Percentiles rank a stretch among this genome's conserved stretches.
These are phyloP conservation scores for Melolontha melolontha DNA, from an alignment of 2,888 invertebrate genomes.

Conservation along the genomic window DNA sequence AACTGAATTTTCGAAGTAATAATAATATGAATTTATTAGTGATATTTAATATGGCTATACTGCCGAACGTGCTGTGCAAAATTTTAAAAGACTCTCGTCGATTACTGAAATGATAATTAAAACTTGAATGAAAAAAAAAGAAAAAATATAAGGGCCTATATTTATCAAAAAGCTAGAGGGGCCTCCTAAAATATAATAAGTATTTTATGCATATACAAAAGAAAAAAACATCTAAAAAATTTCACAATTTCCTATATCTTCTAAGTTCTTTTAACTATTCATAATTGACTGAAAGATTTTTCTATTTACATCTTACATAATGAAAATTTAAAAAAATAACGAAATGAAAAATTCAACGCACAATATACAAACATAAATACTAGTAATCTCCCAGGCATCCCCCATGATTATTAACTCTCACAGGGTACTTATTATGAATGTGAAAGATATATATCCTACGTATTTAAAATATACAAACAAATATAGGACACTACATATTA, in stretches of 20 bases:
- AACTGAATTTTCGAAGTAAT: constrained; percentile 7
- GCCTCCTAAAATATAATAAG: constrained; percentile 32
- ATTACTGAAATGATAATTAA: constrained; percentile 17
- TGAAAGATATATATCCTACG: no score
- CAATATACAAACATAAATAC: no score
- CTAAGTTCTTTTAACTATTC: no score
- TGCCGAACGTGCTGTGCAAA: constrained; percentile 52
- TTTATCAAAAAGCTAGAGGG: constrained; percentile 17
- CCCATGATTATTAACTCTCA: no score
- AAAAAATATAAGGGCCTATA: constrained; percentile 42
- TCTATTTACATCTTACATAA: no score
- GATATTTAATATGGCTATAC: constrained; percentile 49
- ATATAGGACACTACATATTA: no score
- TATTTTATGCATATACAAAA: constrained; percentile 1
- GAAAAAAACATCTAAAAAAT: constrained; percentile 1
- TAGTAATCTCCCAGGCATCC: no score
- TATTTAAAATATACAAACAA: no score
- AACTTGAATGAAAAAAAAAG: constrained; percentile 32
- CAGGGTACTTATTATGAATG: no score
- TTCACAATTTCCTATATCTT: constrained; percentile 16
- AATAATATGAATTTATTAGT: constrained; percentile 47
- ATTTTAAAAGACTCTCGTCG: constrained; percentile 20
- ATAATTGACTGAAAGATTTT: no score
- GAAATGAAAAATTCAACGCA: no score
- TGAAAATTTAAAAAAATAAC: no score